Conservation (phyloP, 2,113 vertebrate species). For the Tragelaphus buxtoni region DNA sequence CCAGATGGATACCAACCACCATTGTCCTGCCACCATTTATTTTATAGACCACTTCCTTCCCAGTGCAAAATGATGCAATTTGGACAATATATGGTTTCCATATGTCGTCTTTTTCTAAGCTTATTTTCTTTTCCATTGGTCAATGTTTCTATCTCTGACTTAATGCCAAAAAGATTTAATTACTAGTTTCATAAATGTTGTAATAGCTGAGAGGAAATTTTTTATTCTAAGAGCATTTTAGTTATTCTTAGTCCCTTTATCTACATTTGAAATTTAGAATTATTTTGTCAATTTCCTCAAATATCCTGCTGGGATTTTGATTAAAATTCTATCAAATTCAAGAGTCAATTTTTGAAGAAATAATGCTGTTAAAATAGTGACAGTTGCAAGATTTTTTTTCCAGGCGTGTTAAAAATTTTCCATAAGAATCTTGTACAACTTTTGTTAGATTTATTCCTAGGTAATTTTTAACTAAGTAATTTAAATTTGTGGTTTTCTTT, state of each 20-base stretch:
- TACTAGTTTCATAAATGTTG: neutral
- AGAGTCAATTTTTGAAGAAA: neutral
- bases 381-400: neutral
- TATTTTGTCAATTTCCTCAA: neutral
- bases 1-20: neutral
- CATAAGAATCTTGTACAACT: no score
- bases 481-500: neutral
- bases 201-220: neutral
- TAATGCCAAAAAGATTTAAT: neutral
- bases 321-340: neutral
- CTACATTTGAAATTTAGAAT: neutral
- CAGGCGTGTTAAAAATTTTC: neutral
- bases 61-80: neutral
- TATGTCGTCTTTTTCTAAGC: neutral
- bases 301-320: neutral
- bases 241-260: neutral
- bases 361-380: neutral
- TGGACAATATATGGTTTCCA: neutral
- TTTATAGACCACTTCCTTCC: neutral
- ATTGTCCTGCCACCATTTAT: neutral
- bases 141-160: neutral
- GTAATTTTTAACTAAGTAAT: neutral
- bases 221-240: neutral
- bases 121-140: neutral
- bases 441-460: neutral